Evolutionary conservation across 2,113 vertebrate genomes (phyloP).

Genomic region (Thryonomys swinderianus): DNA sequence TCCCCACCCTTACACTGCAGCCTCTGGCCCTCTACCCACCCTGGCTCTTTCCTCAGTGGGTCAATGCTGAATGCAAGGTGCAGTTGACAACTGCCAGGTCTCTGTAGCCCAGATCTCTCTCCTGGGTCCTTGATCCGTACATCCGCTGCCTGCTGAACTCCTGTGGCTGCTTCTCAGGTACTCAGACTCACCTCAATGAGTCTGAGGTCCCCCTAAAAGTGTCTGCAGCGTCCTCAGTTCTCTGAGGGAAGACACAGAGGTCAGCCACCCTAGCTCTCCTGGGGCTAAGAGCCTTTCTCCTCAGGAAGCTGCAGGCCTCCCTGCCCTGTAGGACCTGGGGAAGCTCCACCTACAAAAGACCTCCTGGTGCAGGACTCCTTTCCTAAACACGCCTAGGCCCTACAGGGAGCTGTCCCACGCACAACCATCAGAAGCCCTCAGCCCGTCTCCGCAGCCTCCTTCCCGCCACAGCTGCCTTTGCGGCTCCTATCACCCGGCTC

Average conservation of each 20-base stretch:
- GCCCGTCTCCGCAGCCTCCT: background rate
- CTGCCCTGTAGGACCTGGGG: background rate
- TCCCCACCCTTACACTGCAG: background rate
- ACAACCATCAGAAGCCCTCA: rapidly evolving
- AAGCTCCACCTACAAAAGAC: background rate
- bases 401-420: background rate
- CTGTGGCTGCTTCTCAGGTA: background rate
- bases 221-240: background rate
- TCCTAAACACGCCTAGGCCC: background rate
- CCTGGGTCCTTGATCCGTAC: background rate
- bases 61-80: background rate
- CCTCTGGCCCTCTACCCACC: background rate
- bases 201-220: background rate
- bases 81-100: background rate
- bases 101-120: background rate
- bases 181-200: background rate
- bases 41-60: background rate
- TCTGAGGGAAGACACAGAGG: background rate
- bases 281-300: background rate
- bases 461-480: background rate
- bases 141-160: background rate
- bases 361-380: background rate
- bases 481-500: background rate
- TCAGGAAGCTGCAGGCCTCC: rapidly evolving
- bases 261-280: background rate